Base-by-base conservation (phyloP, 2,797 vertebrate species). In the Lophius americanus region DNA sequence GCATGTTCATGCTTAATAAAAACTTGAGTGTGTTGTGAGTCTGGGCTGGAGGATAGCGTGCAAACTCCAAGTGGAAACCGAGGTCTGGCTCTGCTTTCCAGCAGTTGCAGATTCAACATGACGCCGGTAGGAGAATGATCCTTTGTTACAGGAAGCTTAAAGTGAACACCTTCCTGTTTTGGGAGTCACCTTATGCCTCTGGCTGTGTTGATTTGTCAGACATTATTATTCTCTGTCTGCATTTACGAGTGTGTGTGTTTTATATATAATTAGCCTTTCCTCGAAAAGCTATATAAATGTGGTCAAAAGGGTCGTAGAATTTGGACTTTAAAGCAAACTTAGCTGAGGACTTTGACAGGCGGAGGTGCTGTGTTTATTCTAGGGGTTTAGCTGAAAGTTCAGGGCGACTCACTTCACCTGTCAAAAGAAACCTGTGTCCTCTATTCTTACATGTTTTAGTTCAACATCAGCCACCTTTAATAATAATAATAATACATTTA, bases 341-440 rank as follows among this genome's bases (percentile, higher is more conserved):
- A 58, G 12, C 76, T 82, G 82, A 90, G 85, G 80, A 68, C 81
- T 87, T 70, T 77, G 80, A 90, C 91, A 90, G 90, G 79, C 87
- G 77, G 80, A 83, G 59, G 14, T 51, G 59, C 38, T 52, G n/a
- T 75, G 78, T 89, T 85, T 89, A 72, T 84, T 72, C 82, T 81
- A 83, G 69, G 23, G 57, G 72, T 82, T 89, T 77, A 83, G 73
- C 9, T 68, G 76, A 78, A 78, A 74, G 73, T 84, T 78, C 71
- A 80, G 54, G 60, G 70, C 63, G 64, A 76, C 72, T 62, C 60
- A 78, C 51, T 69, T 75, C 85, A 91, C 90, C 89, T 92, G 88
- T 85, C 64, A 73, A 79, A 85, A 84, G 76, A 88, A 81, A 74
- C 60, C 65, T 43, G 43, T 62, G 73, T 80, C 68, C 60, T 48